phyloP scores from a whole-genome alignment of 2,797 vertebrate genomes.

The Hypotaenidia okinawae region DNA sequence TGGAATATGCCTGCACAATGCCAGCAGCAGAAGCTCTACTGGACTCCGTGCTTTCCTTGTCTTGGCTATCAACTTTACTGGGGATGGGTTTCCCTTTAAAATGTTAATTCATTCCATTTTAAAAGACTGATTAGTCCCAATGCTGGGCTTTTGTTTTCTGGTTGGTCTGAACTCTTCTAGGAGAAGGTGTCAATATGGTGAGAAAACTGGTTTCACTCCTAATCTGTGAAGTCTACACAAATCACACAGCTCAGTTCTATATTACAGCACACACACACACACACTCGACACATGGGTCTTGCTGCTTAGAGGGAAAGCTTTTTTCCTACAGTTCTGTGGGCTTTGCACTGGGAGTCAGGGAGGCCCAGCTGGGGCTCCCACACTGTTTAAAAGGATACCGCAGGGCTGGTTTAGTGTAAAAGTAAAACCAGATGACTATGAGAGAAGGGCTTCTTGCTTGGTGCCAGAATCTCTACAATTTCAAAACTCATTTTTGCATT shows the following conservation, averaged over 20 bases:
- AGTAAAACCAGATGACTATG: constrained; percentile 59
- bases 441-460: constrained; percentile 15
- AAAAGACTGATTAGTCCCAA: not conserved
- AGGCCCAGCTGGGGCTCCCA: constrained; percentile 50
- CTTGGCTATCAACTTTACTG: not conserved
- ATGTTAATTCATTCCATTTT: not conserved
- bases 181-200: not conserved
- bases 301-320: not conserved
- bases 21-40: not conserved
- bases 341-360: constrained; percentile 26
- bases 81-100: not conserved
- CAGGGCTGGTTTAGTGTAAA: constrained; percentile 14
- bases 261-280: not conserved
- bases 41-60: not conserved
- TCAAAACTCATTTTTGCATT: not conserved
- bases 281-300: not conserved
- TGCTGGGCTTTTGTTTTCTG: not conserved
- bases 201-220: not conserved
- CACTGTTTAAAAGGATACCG: not conserved
- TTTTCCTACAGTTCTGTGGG: not conserved
- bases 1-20: not conserved
- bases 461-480: constrained; percentile 48
- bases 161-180: not conserved
- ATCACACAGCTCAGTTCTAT: not conserved
- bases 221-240: not conserved